A percentile compares a stretch with the other conserved stretches of the same genome.
These are phyloP conservation scores for Cataglyphis livida DNA, from an alignment of 2,888 invertebrate species.

Conservation along the genomic window DNA sequence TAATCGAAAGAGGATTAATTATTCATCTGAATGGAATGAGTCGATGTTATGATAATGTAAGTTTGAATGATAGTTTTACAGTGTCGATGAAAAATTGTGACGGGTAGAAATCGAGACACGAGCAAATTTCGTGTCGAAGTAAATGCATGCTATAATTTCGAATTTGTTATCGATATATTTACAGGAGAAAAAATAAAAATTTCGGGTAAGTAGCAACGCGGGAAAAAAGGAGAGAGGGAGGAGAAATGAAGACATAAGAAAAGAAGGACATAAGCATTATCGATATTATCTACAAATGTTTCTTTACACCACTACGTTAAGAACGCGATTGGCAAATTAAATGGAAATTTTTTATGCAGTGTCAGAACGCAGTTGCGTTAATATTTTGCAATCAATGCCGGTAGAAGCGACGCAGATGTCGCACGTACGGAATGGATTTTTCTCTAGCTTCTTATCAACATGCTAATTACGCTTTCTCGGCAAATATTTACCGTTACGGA, in stretches of 20 bases:
- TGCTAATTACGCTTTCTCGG: constrained; percentile 38
- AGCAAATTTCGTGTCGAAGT: constrained; percentile 49
- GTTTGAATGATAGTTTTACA: constrained; percentile 31
- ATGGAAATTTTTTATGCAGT: constrained; percentile 34
- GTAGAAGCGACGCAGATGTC: constrained; percentile 53
- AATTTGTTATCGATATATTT: constrained; percentile 34
- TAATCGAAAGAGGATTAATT: neutral
- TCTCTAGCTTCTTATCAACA: constrained; percentile 44
- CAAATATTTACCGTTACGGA: constrained; percentile 43
- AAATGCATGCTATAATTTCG: constrained; percentile 35
- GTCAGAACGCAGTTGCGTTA: constrained; percentile 50
- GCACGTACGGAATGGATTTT: constrained; percentile 42
- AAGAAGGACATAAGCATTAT: constrained; percentile 46
- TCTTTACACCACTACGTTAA: constrained; percentile 1
- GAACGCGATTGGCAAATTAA: constrained; percentile 21
- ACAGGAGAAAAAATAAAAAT: constrained; percentile 13
- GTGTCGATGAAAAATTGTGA: constrained; percentile 26
- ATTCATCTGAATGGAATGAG: constrained; percentile 23
- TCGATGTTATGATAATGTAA: constrained; percentile 46
- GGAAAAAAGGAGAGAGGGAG: neutral
- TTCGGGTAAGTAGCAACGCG: constrained; percentile 1
- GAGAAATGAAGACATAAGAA: neutral
- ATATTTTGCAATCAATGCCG: constrained; percentile 34
- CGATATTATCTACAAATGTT: constrained; percentile 29
- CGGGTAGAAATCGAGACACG: constrained; percentile 48